Evolutionary conservation across 2,113 vertebrate genomes (phyloP).

Genomic region (Mungos mungo): DNA sequence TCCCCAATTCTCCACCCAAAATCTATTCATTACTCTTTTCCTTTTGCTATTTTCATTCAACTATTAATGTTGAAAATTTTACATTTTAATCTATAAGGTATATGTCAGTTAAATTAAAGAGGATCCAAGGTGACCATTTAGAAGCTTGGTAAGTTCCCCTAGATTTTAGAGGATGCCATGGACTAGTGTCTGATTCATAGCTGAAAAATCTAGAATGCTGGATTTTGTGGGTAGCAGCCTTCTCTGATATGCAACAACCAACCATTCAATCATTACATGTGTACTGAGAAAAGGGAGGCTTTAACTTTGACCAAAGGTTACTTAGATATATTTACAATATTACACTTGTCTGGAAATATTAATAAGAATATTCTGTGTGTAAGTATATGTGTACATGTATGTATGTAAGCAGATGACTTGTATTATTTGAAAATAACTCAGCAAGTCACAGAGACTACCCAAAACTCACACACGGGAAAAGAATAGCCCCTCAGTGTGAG

Average conservation of each 20-base stretch:
- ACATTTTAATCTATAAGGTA: not conserved
- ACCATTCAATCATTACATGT: not conserved
- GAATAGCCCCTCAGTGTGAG: not conserved
- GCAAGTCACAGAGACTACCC: not conserved
- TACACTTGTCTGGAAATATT: not conserved
- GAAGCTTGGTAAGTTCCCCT: not conserved
- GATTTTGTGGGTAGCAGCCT: not conserved
- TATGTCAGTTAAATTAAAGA: not conserved
- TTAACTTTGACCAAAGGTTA: not conserved
- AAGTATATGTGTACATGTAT: not conserved
- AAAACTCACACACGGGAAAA: not conserved
- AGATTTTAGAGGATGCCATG: not conserved
- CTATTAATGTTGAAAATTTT: not conserved
- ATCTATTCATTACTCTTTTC: not conserved
- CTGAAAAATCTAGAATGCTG: not conserved
- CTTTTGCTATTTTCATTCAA: not conserved
- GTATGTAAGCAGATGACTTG: not conserved
- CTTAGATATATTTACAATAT: not conserved
- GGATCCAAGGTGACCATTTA: not conserved
- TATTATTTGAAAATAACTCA: slow-evolving; percentile 11
- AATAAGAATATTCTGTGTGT: not conserved
- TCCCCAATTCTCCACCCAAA: not conserved
- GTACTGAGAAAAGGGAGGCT: not conserved
- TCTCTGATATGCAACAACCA: not conserved
- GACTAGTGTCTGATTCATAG: not conserved